Evolutionary conservation across 1,140 invertebrate genomes (phyloP), one percentile per base, ranked within the genome.

Genomic region (Anastrepha ludens): DNA sequence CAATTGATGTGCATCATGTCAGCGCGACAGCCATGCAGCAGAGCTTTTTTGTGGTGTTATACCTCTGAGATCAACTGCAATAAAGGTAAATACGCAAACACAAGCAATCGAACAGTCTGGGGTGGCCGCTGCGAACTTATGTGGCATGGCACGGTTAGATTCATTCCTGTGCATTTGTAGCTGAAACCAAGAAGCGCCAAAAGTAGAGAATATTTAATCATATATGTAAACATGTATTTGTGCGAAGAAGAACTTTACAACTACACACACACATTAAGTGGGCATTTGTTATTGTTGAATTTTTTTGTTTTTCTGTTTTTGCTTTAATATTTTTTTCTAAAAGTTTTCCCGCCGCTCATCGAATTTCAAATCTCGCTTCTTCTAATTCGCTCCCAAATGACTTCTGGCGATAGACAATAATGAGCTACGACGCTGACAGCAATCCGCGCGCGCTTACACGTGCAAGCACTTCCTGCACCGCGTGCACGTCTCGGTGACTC

Each of bases 371-470:
- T 81, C 74, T 41, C 74, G 74, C 47, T n/a, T 20, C 74, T 9
- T 81, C 74, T 81, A 81, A 81, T 81, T 4, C 47, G 74, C 74
- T 81, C 74, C 74, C 74, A 50, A 81, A 81, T 81, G 74, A 81
- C 17, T 81, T 81, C 9, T 2, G 17, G 15, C 74, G 47, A 20
- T 55, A 15, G 74, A 81, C 74, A 13, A 47, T 81, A 81, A 81
- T 81, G 74, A 81, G 74, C 50, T 29, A 20, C 17, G 8, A 29
- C n/a, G 44, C 50, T 81, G 74, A 55, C 74, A 81, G 74, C 74
- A 29, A 20, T 58, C 17, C 47, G 47, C 74, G 47, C 74, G n/a
- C 47, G 9, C 9, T 17, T 55, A 41, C 74, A 55, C 74, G n/a
- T 55, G n/a, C 74, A 81, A 29, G 74, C 47, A 81, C 74, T 81